Base-by-base conservation (phyloP, 92 coral and sea anemone species). In the Meandrina meandrites region DNA sequence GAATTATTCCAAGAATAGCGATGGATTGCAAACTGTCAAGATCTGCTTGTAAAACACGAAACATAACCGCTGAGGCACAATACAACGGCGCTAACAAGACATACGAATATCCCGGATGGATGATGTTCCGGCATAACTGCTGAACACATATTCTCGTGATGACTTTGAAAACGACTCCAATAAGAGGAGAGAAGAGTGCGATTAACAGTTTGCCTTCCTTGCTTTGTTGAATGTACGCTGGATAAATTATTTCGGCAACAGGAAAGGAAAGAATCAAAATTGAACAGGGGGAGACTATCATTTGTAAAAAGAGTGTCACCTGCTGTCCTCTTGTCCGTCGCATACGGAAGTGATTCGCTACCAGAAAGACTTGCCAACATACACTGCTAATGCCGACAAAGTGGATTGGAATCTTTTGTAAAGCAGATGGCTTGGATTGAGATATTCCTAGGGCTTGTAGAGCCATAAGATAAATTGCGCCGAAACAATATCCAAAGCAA, bases 1-100 rank as follows among this genome's bases (percentile, higher is more conserved):
- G 83, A 58, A 54, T 79, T 3, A 79, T 7, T 36, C 68, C 83
- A 27, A 79, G 83, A 54, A 79, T 0, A 6, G 58, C 58, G 3
- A 77, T 77, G 58, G 60, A 30, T 77, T 77, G 54, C 21, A 70
- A 70, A 32, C 75, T 70, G 30, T 60, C 31, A 60, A 60, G 68
- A 60, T 60, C 68, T 24, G 68, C 68, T 24, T 60, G 68, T 27
- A 60, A 24, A n/a, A 60, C 75, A 3, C 75, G 75, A 15, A 70
- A 70, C 75, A 70, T 70, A 6, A 32, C 27, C 56, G 81, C 81
- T 14, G 60, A 40, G 1, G 19, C 17, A 15, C 28, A 24, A 27
- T 35, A n/a, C 54, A 77, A 11, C 28, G 60, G 54, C 60, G 54
- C 56, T 34, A 70, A 34, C 14, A 70, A 14, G 42, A 32, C 75